Evolutionary conservation across 1,140 invertebrate species (phyloP).

Genomic region (Pseudomyrmex sp.): DNA sequence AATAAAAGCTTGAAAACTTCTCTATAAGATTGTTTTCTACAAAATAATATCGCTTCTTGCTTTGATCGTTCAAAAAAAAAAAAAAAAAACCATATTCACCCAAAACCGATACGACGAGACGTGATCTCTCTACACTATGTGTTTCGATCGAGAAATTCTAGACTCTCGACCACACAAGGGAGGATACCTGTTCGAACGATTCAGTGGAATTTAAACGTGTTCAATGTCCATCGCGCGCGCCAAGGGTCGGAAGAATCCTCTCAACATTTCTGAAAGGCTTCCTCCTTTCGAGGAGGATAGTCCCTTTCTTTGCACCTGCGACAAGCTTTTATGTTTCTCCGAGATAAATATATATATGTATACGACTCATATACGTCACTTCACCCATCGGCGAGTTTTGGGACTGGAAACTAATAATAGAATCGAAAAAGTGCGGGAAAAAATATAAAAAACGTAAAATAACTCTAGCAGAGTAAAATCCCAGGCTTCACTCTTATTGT

Average conservation of each 20-base stretch:
- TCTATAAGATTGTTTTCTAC: background rate
- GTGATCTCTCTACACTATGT: slow-evolving; percentile 22
- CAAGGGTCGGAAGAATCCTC: slow-evolving; percentile 11
- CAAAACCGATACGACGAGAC: background rate
- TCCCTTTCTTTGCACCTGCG: slow-evolving; percentile 47
- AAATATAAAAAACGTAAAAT: background rate
- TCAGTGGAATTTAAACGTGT: slow-evolving; percentile 43
- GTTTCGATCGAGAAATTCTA: slow-evolving; percentile 36
- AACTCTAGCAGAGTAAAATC: too few relatives aligned
- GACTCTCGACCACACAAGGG: background rate
- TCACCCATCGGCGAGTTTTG: slow-evolving; percentile 24
- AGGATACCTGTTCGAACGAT: slow-evolving; percentile 39
- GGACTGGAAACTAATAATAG: background rate
- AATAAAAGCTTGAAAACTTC: background rate
- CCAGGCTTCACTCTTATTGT: too few relatives aligned
- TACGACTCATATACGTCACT: slow-evolving; percentile 1
- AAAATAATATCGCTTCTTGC: background rate
- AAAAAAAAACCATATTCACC: too few relatives aligned
- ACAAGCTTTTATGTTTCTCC: background rate
- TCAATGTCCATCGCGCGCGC: slow-evolving; percentile 9
- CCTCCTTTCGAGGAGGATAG: background rate
- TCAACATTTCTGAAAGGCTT: slow-evolving; percentile 32
- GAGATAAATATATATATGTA: slow-evolving; percentile 18
- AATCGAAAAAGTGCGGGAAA: background rate
- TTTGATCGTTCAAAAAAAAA: background rate